Conservation (phyloP, 2,797 vertebrate genomes). For the Alauda arvensis region DNA sequence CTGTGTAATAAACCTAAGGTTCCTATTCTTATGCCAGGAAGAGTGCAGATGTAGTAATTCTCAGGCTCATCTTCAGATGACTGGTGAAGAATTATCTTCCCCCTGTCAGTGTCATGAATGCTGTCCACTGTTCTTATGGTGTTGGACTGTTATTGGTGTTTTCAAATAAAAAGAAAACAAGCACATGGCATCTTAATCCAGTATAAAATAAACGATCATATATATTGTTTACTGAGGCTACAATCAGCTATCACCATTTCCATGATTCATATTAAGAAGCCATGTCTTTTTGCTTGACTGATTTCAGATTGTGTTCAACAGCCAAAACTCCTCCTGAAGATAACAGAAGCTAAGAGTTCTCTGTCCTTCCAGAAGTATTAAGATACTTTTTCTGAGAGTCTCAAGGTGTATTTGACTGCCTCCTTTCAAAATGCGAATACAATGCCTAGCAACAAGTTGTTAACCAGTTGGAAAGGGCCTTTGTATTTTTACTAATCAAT, state of each 20-base stretch:
- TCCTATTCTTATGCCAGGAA: neutral
- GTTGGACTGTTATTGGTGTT: neutral
- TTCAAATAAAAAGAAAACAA: neutral
- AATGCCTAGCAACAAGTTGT: neutral
- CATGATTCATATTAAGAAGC: neutral
- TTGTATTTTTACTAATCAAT: neutral
- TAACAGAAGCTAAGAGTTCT: neutral
- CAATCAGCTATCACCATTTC: neutral
- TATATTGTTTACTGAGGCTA: neutral
- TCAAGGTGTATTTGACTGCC: neutral
- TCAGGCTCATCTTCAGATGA: neutral
- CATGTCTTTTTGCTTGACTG: neutral
- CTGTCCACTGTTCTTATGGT: neutral
- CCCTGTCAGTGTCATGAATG: neutral
- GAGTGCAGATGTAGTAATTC: neutral
- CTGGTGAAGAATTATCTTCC: neutral
- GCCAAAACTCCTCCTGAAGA: neutral
- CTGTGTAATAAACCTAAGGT: neutral
- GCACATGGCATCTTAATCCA: neutral
- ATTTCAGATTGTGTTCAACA: neutral
- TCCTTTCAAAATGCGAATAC: neutral
- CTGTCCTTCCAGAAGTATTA: neutral
- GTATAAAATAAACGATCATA: rapidly evolving
- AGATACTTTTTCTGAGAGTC: neutral
- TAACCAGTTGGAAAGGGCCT: neutral